These are phyloP conservation scores for Alloscopus bannaensis DNA, from an alignment of 2,888 invertebrate species.

Conservation along the genomic window DNA sequence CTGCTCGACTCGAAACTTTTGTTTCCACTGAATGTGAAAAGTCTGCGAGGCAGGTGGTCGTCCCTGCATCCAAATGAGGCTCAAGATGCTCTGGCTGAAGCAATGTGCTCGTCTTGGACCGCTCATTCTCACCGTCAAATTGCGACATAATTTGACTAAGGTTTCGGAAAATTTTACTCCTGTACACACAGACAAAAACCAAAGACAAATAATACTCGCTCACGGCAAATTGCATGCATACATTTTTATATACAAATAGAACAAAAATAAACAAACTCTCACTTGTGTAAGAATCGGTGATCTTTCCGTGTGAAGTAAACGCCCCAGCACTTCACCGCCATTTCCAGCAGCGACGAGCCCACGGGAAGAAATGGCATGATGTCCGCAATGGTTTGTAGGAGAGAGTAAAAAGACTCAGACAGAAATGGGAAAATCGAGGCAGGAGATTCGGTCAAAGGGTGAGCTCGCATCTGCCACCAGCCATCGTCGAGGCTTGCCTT, in stretches of 20 bases:
- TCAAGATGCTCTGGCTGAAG: conserved; percentile 51
- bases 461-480: conserved; percentile 73
- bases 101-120: conserved; percentile 65
- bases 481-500: conserved; percentile 72
- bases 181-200: conserved; percentile 76
- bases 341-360: conserved; percentile 91
- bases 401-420: conserved; percentile 86
- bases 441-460: conserved; percentile 71
- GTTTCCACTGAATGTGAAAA: conserved; percentile 86
- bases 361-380: conserved; percentile 91
- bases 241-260: conserved; percentile 1
- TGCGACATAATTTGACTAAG: conserved; percentile 96
- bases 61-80: conserved; percentile 20
- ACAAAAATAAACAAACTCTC: conserved; percentile 22
- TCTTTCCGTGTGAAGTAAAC: conserved; percentile 91
- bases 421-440: conserved; percentile 75
- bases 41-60: conserved; percentile 77
- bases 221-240: conserved; percentile 35
- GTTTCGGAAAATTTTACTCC: conserved; percentile 95
- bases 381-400: conserved; percentile 93
- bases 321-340: conserved; percentile 96
- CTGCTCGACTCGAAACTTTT: conserved; percentile 93
- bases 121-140: conserved; percentile 87
- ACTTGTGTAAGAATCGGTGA: conserved; percentile 89
- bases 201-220: conserved; percentile 60